A percentile compares a stretch with the other conserved stretches of the same genome.
Evolutionary conservation across 1,140 invertebrate species (phyloP).

Genomic region (Heliconius congener): DNA sequence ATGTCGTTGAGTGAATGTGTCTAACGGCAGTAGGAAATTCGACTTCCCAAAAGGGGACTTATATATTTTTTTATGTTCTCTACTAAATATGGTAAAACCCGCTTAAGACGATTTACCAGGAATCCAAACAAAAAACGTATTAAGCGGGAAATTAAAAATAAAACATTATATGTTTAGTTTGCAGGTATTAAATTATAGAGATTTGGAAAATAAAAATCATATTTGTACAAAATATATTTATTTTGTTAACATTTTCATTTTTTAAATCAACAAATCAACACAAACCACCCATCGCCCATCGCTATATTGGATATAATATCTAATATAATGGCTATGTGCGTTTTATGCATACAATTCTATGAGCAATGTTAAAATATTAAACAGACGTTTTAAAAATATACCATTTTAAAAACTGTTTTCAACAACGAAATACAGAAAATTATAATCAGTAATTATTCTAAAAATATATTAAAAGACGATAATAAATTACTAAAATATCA

Average conservation of each 20-base stretch:
- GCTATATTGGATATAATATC: not conserved
- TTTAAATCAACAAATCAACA: slow-evolving; percentile 30
- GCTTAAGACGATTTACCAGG: too few species aligned
- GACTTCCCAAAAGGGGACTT: not conserved
- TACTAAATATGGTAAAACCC: too few species aligned
- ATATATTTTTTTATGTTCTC: too few species aligned
- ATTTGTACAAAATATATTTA: slow-evolving; percentile 73
- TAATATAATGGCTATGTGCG: slow-evolving; percentile 5
- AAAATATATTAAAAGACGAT: too few species aligned
- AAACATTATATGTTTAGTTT: too few species aligned
- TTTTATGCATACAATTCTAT: slow-evolving; percentile 4
- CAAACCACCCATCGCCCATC: not conserved
- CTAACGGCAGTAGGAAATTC: too few species aligned
- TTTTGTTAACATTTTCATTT: slow-evolving; percentile 59
- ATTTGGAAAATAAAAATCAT: slow-evolving; percentile 33
- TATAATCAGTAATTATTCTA: too few species aligned
- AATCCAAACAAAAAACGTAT: too few species aligned
- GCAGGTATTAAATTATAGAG: too few species aligned
- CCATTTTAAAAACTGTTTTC: not conserved
- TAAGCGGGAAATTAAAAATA: too few species aligned
- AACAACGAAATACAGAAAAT: not conserved
- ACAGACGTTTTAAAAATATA: not conserved
- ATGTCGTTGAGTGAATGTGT: too few species aligned
- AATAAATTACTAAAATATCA: not conserved
- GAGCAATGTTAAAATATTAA: not conserved